Conservation (phyloP, 2,113 vertebrate species). For the Apteryx mantelli region DNA sequence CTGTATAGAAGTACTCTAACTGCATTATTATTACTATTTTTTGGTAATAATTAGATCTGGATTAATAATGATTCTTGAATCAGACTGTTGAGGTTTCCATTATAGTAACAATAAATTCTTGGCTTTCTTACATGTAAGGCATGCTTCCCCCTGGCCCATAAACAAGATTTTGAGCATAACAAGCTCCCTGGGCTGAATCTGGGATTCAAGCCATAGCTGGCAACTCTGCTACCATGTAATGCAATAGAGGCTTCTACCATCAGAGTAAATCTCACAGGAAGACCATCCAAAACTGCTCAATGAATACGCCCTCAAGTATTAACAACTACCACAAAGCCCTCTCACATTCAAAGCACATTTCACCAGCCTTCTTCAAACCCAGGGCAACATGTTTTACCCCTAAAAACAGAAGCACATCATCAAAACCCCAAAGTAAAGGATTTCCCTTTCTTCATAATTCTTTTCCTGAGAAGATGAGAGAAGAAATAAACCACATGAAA, state of each 20-base stretch:
- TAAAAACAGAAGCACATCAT: neutral
- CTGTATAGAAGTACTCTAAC: neutral
- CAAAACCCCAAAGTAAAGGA: neutral
- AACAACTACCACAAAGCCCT: neutral
- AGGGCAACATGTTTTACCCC: neutral
- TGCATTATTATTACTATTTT: neutral
- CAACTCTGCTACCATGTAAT: accelerated
- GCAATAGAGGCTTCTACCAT: neutral
- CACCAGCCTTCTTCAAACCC: neutral
- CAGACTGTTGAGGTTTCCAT: neutral
- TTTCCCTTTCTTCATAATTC: neutral
- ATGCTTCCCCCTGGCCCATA: neutral
- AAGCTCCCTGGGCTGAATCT: neutral
- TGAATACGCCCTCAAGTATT: neutral
- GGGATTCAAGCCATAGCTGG: neutral
- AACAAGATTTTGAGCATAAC: neutral
- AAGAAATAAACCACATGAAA: neutral
- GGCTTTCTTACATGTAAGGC: neutral
- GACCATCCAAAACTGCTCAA: neutral
- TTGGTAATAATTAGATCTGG: neutral
- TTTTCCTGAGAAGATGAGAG: neutral
- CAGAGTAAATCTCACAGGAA: neutral
- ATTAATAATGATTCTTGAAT: neutral
- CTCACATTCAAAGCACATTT: neutral
- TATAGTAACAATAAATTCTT: neutral